A percentile compares a stretch with the other conserved stretches of the same genome.
Evolutionary conservation across 1,140 invertebrate species (phyloP).

Genomic region (Bombus cullumanus): DNA sequence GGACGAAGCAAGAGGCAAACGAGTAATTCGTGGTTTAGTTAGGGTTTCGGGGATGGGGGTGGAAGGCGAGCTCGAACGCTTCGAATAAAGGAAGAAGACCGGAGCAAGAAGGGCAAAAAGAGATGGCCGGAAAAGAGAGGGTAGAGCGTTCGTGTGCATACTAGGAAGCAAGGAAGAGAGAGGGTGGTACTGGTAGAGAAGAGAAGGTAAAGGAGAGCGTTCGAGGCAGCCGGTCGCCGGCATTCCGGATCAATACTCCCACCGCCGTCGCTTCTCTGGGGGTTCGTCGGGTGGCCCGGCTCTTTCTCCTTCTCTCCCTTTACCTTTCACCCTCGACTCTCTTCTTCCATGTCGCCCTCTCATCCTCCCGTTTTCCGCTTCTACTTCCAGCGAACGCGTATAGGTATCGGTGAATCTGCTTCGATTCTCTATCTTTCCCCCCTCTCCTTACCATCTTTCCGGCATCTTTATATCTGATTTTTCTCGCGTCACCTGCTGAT

Average conservation of each 20-base stretch:
- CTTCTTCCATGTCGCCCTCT: neutral
- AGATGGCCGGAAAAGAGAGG: neutral
- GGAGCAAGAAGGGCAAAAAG: neutral
- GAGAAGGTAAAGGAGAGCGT: conserved; percentile 66
- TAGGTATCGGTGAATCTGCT: neutral
- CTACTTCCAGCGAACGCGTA: neutral
- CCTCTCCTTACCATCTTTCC: conserved; percentile 3
- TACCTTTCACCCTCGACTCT: neutral
- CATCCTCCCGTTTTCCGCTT: neutral
- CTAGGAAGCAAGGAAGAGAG: conserved; percentile 8
- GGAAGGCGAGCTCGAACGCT: neutral
- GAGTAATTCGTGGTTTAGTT: conserved; percentile 45
- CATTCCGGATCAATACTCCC: conserved; percentile 82
- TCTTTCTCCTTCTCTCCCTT: conserved; percentile 49
- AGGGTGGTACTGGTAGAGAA: conserved; percentile 13
- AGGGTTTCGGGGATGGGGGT: conserved; percentile 15
- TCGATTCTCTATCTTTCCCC: neutral
- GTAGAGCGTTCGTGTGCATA: conserved; percentile 7
- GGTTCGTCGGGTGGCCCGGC: conserved; percentile 56
- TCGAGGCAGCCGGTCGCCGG: conserved; percentile 75
- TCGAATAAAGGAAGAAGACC: conserved; percentile 7
- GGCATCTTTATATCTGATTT: neutral
- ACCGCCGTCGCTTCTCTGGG: conserved; percentile 68
- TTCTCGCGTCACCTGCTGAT: neutral
- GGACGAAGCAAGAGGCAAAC: conserved; percentile 41